Evolutionary conservation across 2,888 invertebrate species (phyloP).

Genomic region (Apodemia mormo): DNA sequence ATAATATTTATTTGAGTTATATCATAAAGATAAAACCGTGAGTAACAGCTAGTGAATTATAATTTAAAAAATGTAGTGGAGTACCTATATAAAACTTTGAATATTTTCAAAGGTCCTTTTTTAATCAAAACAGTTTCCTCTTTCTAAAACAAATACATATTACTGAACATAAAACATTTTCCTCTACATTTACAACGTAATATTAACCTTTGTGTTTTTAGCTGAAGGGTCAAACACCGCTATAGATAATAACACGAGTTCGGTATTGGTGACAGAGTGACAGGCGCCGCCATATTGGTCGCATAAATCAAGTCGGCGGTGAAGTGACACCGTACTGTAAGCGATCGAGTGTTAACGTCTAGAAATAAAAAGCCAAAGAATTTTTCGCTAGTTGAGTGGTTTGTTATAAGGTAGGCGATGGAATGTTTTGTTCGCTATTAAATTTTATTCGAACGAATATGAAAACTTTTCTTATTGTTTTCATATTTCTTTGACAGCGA

Average conservation of each 20-base stretch:
- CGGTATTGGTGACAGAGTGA: conserved; percentile 70
- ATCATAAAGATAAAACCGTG: no score
- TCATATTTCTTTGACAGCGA: background rate
- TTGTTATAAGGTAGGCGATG: conserved; percentile 58
- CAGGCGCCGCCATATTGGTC: conserved; percentile 76
- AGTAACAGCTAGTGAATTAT: no score
- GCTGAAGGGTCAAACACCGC: conserved; percentile 42
- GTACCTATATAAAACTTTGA: no score
- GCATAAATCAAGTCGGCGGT: conserved; percentile 77
- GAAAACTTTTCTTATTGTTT: background rate
- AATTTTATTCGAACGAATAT: background rate
- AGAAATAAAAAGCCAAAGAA: conserved; percentile 71
- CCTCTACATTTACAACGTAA: background rate
- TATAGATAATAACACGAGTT: conserved; percentile 62
- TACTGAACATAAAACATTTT: conserved; percentile 9
- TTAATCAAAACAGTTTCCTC: no score
- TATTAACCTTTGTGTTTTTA: conserved; percentile 16
- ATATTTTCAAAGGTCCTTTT: no score
- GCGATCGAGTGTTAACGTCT: conserved; percentile 77
- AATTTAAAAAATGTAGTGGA: no score
- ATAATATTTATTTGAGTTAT: no score
- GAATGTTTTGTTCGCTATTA: conserved; percentile 5
- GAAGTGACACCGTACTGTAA: conserved; percentile 74
- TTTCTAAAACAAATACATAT: background rate
- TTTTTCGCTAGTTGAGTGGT: conserved; percentile 75